Evolutionary conservation across 2,888 invertebrate genomes (phyloP), one percentile per base, ranked within the genome.

Genomic region (Caenorhabditis doughertyi): DNA sequence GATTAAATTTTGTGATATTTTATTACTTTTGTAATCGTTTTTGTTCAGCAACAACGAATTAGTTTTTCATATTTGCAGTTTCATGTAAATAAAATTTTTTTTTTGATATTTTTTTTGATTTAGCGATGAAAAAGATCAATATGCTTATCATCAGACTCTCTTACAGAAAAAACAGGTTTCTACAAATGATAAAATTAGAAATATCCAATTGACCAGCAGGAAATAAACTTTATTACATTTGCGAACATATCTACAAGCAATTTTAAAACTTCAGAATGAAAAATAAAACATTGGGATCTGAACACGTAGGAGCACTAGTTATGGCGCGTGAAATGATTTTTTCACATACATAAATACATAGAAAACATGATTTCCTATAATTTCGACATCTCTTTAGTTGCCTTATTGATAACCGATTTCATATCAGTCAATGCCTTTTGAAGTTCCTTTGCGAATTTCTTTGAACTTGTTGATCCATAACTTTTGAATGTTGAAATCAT

Each of bases 401-500:
- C 88, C 67, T 85, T 86, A 18, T 84, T 83, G 51, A 88, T 85
- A 11, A 90, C 83, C 13, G 87, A 86, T 53, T 79, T 85, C 80
- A 90, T 85, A 35, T 90, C 90, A 35, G 83, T 76, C 7, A 90
- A 80, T 13, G 89, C 84, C n/a, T 77, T 79, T 18, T 83, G 84
- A 9, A 90, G 79, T 35, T 88, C 89, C 35, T 84, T 85, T 32
- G 88, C 87, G 79, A 90, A 89, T 76, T 83, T 79, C 32, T 85
- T 86, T 0, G 89, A 88, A 60, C 87, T 87, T 2, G 91, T 91
- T 7, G 89, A 85, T 8, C 88, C 85, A 65, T 88, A 88, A 51
- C 79, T 83, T 11, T 88, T 88, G 85, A 89, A 92, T 1, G 92
- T 87, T 11, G 89, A 85, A 67, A 92, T 89, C 51, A 89, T 89